phyloP scores from a whole-genome alignment of 2,113 vertebrate species.

The Xyrauchen texanus region DNA sequence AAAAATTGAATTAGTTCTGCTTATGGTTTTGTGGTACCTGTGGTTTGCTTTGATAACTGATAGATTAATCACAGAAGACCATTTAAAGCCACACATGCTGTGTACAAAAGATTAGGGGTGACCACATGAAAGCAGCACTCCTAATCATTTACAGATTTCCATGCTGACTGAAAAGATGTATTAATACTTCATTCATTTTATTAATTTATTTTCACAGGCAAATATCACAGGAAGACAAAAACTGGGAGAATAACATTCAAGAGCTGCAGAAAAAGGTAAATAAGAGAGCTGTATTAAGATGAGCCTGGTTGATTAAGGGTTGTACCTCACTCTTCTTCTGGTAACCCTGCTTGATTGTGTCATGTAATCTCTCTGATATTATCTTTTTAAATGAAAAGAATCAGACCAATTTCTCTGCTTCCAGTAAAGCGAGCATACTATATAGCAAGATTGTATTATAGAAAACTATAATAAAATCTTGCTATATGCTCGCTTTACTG shows the following conservation, averaged over 20 bases:
- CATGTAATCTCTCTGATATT: too few species aligned
- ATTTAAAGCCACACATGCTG: constrained; percentile 4
- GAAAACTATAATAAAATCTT: too few species aligned
- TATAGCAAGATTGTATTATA: too few species aligned
- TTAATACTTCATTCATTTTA: neutral
- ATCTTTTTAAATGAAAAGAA: too few species aligned
- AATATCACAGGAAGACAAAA: constrained; percentile 98
- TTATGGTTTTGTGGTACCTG: neutral
- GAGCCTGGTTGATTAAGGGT: too few species aligned
- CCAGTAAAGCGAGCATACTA: too few species aligned
- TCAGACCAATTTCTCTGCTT: too few species aligned
- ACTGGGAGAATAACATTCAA: constrained; percentile 96
- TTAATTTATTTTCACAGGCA: constrained; percentile 75
- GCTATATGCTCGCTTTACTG: too few species aligned
- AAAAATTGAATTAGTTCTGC: neutral
- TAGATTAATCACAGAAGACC: neutral
- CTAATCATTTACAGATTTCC: neutral
- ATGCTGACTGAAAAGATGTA: neutral
- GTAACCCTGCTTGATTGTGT: too few species aligned
- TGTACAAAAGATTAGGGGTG: neutral
- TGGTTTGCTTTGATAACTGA: constrained; percentile 9
- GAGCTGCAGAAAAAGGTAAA: constrained; percentile 93
- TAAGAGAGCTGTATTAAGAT: too few species aligned
- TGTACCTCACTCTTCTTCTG: too few species aligned
- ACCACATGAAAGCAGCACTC: constrained; percentile 7